Percentiles rank a stretch among this genome's conserved stretches.
Conservation (phyloP, 2,113 vertebrate species). For the Triplophysa dalaica region DNA sequence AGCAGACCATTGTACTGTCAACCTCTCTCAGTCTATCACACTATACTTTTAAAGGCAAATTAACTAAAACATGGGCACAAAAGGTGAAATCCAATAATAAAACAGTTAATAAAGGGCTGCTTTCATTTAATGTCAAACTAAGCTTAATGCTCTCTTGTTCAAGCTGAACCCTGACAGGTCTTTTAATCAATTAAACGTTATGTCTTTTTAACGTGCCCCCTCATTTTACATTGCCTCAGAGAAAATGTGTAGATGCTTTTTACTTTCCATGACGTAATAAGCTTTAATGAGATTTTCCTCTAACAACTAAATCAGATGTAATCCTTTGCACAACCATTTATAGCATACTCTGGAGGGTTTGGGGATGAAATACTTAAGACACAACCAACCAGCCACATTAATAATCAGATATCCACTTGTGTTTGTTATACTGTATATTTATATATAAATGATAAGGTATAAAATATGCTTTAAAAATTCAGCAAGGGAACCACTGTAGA, state of each 20-base stretch:
- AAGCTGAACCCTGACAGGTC: slow-evolving; percentile 13
- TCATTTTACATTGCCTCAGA: neutral
- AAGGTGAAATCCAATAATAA: neutral
- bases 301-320: slow-evolving; percentile 39
- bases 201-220: neutral
- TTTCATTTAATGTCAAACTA: neutral
- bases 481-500: slow-evolving; percentile 6
- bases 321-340: slow-evolving; percentile 16
- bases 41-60: too few relatives aligned
- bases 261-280: slow-evolving; percentile 21
- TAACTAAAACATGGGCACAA: neutral
- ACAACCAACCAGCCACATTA: neutral
- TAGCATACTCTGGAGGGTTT: slow-evolving; percentile 8
- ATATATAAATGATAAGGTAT: neutral
- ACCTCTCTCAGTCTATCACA: too few relatives aligned
- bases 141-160: neutral
- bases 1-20: too few relatives aligned
- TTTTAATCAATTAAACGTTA: slow-evolving; percentile 36
- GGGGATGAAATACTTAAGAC: neutral
- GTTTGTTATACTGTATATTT: neutral
- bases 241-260: neutral
- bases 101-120: neutral
- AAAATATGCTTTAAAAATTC: neutral
- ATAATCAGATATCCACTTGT: neutral
- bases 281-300: slow-evolving; percentile 42